phyloP scores from a whole-genome alignment of 2,888 invertebrate species.

The Drosophila fulvimacula region DNA sequence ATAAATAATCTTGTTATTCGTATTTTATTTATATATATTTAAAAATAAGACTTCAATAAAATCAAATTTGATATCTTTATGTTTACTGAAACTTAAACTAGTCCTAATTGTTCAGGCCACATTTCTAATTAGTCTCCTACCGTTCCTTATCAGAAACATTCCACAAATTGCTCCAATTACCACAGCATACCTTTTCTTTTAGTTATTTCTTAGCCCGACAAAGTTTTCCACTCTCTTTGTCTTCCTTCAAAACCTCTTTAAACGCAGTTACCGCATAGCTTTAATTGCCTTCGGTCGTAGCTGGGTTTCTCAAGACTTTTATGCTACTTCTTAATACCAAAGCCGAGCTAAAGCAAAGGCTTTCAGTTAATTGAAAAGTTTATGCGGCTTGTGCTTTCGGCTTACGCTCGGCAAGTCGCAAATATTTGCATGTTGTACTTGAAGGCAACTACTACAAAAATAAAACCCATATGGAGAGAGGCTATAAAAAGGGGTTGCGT shows the following conservation, averaged over 20 bases:
- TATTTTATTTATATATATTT: too few species aligned
- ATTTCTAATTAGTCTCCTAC: background rate
- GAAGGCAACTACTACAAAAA: conserved; percentile 2
- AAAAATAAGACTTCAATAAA: too few species aligned
- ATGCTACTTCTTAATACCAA: background rate
- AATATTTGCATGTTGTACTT: conserved; percentile 52
- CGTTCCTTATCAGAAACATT: background rate
- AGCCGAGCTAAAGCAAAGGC: background rate
- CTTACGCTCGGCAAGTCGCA: conserved; percentile 39
- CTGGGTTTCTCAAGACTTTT: conserved; percentile 23
- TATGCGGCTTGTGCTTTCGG: conserved; percentile 25
- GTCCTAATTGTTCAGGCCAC: background rate
- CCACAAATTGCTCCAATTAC: background rate
- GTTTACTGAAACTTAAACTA: background rate
- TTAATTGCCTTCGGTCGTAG: conserved; percentile 33
- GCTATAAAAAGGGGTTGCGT: conserved; percentile 40
- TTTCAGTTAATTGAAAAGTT: conserved; percentile 41
- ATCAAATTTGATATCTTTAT: too few species aligned
- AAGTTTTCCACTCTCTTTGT: background rate
- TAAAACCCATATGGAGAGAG: background rate
- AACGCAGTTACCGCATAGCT: conserved; percentile 9
- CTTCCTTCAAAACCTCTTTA: background rate
- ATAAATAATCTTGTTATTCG: too few species aligned
- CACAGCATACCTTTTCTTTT: background rate
- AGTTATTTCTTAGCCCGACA: background rate